phyloP scores from a whole-genome alignment of 2,797 vertebrate genomes.

The Huso huso region DNA sequence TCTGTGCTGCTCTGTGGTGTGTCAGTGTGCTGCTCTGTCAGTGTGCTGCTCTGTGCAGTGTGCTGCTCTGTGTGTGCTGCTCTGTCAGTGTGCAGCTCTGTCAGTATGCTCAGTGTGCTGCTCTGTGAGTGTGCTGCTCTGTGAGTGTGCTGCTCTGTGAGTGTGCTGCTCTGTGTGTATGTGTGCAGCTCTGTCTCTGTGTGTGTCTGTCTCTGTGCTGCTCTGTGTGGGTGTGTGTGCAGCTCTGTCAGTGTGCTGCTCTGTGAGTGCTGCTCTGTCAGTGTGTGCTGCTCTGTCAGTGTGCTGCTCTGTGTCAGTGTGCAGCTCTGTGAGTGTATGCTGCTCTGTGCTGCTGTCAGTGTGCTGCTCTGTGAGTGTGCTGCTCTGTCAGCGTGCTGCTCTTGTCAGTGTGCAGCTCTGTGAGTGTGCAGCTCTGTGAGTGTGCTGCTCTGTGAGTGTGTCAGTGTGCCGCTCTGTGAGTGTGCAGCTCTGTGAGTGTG shows the following conservation, averaged over 20 bases:
- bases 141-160: conserved; percentile 2
- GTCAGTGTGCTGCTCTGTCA: not conserved
- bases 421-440: no score
- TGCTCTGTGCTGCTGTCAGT: no score
- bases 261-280: conserved; percentile 3
- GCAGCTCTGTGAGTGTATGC: no score
- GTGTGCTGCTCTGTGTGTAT: not conserved
- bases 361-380: not conserved
- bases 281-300: no score
- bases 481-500: conserved; percentile 2
- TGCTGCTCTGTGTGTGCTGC: not conserved
- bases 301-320: no score
- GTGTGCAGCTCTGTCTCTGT: no score
- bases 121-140: conserved; percentile 3
- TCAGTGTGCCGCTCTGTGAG: not conserved
- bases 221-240: not conserved
- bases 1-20: not conserved
- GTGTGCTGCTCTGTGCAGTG: no score
- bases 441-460: not conserved
- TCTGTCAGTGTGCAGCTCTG: conserved; percentile 1
- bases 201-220: not conserved
- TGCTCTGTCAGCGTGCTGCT: not conserved
- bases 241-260: conserved; percentile 3
- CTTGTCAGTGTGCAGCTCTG: not conserved
- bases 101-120: conserved; percentile 19